Conservation (phyloP, 2,797 vertebrate species). For the Enteromius afrohamiltoni region DNA sequence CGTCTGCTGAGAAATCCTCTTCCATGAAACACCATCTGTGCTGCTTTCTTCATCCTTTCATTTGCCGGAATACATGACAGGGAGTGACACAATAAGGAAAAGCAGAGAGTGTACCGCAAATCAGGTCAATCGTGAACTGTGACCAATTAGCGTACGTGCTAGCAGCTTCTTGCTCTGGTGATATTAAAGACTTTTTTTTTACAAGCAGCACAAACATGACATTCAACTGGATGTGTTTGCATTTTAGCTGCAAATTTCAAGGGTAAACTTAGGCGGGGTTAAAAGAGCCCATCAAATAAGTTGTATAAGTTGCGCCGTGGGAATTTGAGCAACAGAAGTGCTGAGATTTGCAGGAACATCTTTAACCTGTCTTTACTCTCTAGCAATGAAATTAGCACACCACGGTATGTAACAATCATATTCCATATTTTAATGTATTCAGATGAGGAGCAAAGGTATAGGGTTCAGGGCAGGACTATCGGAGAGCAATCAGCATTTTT, state of each 20-base stretch:
- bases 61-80: slow-evolving; percentile 60
- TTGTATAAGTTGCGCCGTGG: slow-evolving; percentile 6
- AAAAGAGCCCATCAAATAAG: slow-evolving; percentile 28
- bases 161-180: slow-evolving; percentile 28
- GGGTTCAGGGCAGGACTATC: slow-evolving; percentile 59
- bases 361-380: slow-evolving; percentile 62
- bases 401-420: slow-evolving; percentile 47
- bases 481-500: slow-evolving; percentile 69
- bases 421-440: slow-evolving; percentile 73
- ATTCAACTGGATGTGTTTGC: neutral
- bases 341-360: slow-evolving; percentile 57
- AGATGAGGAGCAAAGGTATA: slow-evolving; percentile 68
- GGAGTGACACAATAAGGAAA: slow-evolving; percentile 60
- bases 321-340: slow-evolving; percentile 24
- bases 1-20: slow-evolving; percentile 72
- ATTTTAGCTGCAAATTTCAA: slow-evolving; percentile 21
- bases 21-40: slow-evolving; percentile 76
- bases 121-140: slow-evolving; percentile 67
- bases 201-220: neutral
- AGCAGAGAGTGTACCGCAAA: slow-evolving; percentile 58
- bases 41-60: slow-evolving; percentile 61
- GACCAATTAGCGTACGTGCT: slow-evolving; percentile 63
- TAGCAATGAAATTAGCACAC: slow-evolving; percentile 64
- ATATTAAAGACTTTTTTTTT: slow-evolving; percentile 32
- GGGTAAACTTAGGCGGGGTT: neutral